Conservation (phyloP, 1,140 invertebrate genomes). For the Bicyclus anynana region DNA sequence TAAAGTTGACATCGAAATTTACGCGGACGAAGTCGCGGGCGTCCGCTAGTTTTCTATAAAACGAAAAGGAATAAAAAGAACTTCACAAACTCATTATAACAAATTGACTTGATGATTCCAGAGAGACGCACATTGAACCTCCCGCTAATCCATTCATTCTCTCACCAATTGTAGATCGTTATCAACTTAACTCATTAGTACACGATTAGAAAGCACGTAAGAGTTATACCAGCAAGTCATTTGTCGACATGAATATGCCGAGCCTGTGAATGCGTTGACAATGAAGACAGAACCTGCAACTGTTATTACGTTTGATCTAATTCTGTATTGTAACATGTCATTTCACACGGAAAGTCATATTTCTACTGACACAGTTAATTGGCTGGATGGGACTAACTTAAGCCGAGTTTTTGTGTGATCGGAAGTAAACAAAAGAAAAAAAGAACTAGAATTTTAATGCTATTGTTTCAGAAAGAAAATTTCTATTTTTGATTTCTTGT, state of each 20-base stretch:
- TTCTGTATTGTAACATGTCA: constrained; percentile 32
- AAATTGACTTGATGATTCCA: not conserved
- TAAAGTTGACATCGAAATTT: no score
- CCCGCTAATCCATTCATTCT: not conserved
- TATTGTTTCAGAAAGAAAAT: no score
- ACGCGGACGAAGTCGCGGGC: no score
- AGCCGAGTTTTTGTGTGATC: not conserved
- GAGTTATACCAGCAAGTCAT: constrained; percentile 17
- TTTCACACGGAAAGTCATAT: constrained; percentile 30
- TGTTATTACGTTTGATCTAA: constrained; percentile 32
- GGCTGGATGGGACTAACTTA: constrained; percentile 1
- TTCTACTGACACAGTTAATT: constrained; percentile 19
- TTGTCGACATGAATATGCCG: constrained; percentile 24
- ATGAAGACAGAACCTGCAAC: constrained; percentile 24
- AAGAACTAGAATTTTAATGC: no score
- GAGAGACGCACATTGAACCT: not conserved
- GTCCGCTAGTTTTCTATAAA: no score
- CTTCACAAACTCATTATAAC: not conserved
- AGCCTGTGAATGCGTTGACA: constrained; percentile 19
- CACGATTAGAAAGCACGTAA: constrained; percentile 23
- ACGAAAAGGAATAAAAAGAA: not conserved
- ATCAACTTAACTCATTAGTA: constrained; percentile 17
- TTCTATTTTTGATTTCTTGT: no score
- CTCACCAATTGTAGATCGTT: not conserved
- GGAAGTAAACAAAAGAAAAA: no score